Percentiles rank a stretch among this genome's conserved stretches.
Evolutionary conservation across 2,888 invertebrate genomes (phyloP).

Genomic region (Nomada goodeniana): DNA sequence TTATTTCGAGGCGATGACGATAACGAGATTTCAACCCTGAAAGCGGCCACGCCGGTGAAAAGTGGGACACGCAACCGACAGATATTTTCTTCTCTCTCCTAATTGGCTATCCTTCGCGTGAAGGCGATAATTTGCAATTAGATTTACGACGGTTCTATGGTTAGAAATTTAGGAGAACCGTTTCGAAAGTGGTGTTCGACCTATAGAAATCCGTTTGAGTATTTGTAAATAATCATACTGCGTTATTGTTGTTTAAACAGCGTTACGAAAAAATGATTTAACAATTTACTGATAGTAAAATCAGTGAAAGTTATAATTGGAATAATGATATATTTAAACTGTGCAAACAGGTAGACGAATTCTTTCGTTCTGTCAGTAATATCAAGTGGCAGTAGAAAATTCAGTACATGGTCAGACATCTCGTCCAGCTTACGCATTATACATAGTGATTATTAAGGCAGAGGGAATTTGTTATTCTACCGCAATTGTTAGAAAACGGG

Average conservation of each 20-base stretch:
- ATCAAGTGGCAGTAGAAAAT: neutral
- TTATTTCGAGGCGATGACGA: constrained; percentile 52
- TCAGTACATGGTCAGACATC: neutral
- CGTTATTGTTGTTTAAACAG: too few species aligned
- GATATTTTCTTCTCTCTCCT: constrained; percentile 30
- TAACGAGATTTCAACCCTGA: constrained; percentile 49
- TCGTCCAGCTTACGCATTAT: neutral
- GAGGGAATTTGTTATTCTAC: too few species aligned
- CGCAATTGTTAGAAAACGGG: too few species aligned
- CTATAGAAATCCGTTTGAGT: too few species aligned
- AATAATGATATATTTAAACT: too few species aligned
- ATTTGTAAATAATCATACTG: too few species aligned
- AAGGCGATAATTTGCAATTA: neutral
- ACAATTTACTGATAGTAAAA: too few species aligned
- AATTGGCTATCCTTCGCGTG: constrained; percentile 12
- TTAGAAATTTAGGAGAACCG: neutral
- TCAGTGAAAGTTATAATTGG: too few species aligned
- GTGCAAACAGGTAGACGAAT: neutral
- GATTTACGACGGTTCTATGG: neutral
- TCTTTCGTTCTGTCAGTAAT: neutral
- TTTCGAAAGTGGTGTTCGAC: too few species aligned
- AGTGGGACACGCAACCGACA: constrained; percentile 22
- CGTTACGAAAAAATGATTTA: too few species aligned
- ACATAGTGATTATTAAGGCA: too few species aligned
- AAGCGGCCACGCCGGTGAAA: constrained; percentile 8